Evolutionary conservation across 1,140 invertebrate species (phyloP).

Genomic region (Neuroterus valhalla): DNA sequence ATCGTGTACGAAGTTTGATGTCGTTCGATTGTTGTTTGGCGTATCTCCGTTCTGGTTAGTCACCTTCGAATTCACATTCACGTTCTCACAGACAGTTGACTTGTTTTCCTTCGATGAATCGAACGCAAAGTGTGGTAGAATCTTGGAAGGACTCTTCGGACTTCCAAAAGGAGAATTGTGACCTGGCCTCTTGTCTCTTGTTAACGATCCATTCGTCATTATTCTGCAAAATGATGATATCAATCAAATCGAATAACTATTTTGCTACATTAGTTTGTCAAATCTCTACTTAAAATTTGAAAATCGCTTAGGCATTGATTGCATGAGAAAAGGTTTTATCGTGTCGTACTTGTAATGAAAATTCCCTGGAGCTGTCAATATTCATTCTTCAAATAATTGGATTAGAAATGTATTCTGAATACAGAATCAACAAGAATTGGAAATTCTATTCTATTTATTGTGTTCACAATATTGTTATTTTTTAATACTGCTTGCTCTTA

Average conservation of each 20-base stretch:
- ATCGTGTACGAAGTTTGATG: conserved; percentile 29
- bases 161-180: conserved; percentile 74
- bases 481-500: too few species aligned
- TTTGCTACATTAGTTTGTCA: not conserved
- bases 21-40: conserved; percentile 39
- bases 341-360: too few species aligned
- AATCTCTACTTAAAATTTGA: not conserved
- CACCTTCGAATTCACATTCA: conserved; percentile 49
- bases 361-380: too few species aligned
- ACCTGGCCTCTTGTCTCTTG: conserved; percentile 82
- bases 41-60: conserved; percentile 49
- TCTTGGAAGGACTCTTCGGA: conserved; percentile 62
- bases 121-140: conserved; percentile 64
- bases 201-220: conserved; percentile 91
- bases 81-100: conserved; percentile 51
- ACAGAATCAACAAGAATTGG: too few species aligned
- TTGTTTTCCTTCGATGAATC: conserved; percentile 57
- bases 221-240: conserved; percentile 78
- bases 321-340: too few species aligned
- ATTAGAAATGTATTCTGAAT: too few species aligned
- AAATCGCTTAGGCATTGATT: too few species aligned
- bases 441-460: too few species aligned
- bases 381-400: too few species aligned
- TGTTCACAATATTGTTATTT: too few species aligned
- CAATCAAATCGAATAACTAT: conserved; percentile 41